These are phyloP conservation scores for Troglohyphantes excavatus DNA, from an alignment of 2,888 invertebrate genomes.

Conservation along the genomic window DNA sequence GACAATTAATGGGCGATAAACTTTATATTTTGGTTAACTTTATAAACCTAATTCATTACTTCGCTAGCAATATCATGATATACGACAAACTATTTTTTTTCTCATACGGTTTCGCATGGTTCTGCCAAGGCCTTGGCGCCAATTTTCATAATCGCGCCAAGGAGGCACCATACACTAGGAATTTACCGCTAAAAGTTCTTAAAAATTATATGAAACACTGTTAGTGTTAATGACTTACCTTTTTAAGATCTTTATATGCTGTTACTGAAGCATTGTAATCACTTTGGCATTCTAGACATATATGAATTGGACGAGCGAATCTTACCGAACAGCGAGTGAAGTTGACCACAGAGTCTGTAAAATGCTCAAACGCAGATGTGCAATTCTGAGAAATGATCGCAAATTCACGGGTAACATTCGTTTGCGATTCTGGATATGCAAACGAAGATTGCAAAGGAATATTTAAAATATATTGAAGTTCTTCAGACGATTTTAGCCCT, in stretches of 20 bases:
- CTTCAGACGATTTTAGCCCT: not conserved
- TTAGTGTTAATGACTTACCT: conserved; percentile 1
- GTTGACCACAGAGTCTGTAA: conserved; percentile 18
- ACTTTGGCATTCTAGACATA: conserved; percentile 33
- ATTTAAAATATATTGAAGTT: not conserved
- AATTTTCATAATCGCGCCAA: too few relatives aligned
- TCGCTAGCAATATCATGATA: too few relatives aligned
- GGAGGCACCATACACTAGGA: too few relatives aligned
- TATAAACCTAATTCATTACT: too few relatives aligned
- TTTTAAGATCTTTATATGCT: conserved; percentile 14
- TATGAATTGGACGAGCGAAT: conserved; percentile 43
- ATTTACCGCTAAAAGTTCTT: too few relatives aligned
- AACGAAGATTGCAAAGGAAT: not conserved
- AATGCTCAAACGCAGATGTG: conserved; percentile 14
- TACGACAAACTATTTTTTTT: too few relatives aligned
- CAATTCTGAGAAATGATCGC: conserved; percentile 11
- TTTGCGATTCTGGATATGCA: not conserved
- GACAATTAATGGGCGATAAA: too few relatives aligned
- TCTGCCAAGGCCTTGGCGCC: too few relatives aligned
- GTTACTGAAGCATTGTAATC: not conserved
- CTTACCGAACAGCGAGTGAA: conserved; percentile 41
- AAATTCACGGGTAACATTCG: not conserved
- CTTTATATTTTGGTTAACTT: too few relatives aligned
- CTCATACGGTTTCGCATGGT: too few relatives aligned
- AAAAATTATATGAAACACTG: too few relatives aligned